Base-by-base conservation (phyloP, 2,113 vertebrate genomes). In the Lichenostomus cassidix region DNA sequence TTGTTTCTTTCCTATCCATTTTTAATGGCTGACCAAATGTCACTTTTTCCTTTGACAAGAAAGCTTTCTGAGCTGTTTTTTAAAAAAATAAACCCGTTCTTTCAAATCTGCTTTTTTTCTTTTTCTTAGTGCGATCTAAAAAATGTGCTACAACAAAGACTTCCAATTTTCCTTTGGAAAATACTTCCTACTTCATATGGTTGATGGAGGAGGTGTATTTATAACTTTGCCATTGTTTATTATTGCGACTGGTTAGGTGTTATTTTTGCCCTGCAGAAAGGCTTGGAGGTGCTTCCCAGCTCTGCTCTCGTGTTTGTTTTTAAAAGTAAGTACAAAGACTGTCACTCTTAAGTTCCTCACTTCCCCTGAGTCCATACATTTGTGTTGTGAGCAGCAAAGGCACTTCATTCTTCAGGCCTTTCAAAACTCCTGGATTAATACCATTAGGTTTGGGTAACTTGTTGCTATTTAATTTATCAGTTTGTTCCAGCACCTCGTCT, bases 381-480 rank as follows among this genome's bases (percentile, higher is more conserved):
- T 87, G 59, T 89, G 69, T 33, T 84, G 65, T 42, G 59, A 92
- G 91, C 56, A 79, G 77, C 87, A 87, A 77, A 87, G 53, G 53
- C 94, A 87, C 62, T 89, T 95, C 91, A 87, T 92, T 91, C 95
- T 89, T 94, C 87, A 97, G 46, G 62, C 65, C 89, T 76, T 94
- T 92, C 94, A 87, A 90, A 95, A 87, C 74, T 87, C 58, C 87
- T 94, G 91, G 77, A 92, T 95, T 95, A 94, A 95, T 96, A 95
- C 91, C 93, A 91, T 90, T 81, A 90, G 87, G 94, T 86, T 63
- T 95, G 91, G 90, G 84, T 90, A 91, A 93, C 78, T 96, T 93
- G 68, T 37, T 94, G 85, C 79, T 96, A 93, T 96, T 94, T 97
- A 94, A 95, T 96, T 96, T 96, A 97, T 96, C 94, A 89, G 85